Percentiles rank a stretch among this genome's conserved stretches.
Conservation (phyloP, 2,797 vertebrate genomes). For the Enteromius treurensis region DNA sequence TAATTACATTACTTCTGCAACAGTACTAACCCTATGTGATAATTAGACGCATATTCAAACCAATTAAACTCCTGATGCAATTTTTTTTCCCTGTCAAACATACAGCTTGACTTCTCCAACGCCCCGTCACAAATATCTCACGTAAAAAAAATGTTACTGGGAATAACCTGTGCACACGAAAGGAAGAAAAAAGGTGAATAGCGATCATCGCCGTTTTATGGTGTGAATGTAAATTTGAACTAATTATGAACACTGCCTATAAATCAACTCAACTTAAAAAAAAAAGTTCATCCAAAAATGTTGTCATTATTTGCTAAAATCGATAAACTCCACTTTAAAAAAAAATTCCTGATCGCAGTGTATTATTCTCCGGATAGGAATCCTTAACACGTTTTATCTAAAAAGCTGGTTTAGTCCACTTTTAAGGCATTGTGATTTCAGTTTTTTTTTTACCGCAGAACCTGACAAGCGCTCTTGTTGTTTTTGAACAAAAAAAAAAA, state of each 20-base stretch:
- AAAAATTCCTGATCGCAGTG: too few relatives aligned
- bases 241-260: not conserved
- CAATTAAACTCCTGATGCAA: slow-evolving; percentile 70
- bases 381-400: too few relatives aligned
- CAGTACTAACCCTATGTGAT: slow-evolving; percentile 74
- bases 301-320: not conserved
- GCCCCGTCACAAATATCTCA: slow-evolving; percentile 17
- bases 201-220: not conserved
- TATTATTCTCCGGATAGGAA: too few relatives aligned
- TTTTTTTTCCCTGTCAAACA: slow-evolving; percentile 32
- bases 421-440: too few relatives aligned
- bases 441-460: too few relatives aligned
- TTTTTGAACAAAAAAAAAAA: too few relatives aligned
- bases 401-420: too few relatives aligned
- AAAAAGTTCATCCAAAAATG: not conserved
- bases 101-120: slow-evolving; percentile 39
- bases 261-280: not conserved
- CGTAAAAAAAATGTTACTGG: not conserved
- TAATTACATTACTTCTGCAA: slow-evolving; percentile 80
- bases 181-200: slow-evolving; percentile 9
- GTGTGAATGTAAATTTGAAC: slow-evolving; percentile 23
- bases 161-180: slow-evolving; percentile 19
- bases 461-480: too few relatives aligned
- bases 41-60: slow-evolving; percentile 79
- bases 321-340: too few relatives aligned